A percentile compares a stretch with the other conserved stretches of the same genome.
phyloP scores from a whole-genome alignment of 2,113 vertebrate species.

The Notarius lentiginosus region DNA sequence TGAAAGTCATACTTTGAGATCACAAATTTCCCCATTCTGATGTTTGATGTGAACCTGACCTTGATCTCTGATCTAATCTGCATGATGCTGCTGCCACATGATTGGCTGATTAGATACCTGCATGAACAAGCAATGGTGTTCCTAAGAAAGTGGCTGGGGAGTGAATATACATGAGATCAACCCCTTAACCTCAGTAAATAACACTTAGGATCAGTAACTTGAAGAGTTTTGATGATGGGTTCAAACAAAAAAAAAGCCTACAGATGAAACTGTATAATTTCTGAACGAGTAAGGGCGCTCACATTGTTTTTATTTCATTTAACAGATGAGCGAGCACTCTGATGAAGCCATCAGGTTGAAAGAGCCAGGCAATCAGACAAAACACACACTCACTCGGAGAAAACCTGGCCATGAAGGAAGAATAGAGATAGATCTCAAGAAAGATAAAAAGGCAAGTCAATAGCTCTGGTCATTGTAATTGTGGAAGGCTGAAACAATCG shows the following conservation, averaged over 20 bases:
- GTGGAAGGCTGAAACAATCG: slow-evolving; percentile 53
- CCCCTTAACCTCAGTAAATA: neutral
- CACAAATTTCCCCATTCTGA: too few species aligned
- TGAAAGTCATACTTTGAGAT: too few species aligned
- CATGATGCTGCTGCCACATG: too few species aligned
- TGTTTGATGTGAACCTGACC: too few species aligned
- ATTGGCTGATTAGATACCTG: too few species aligned
- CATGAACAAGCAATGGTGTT: neutral
- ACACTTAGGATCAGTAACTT: neutral
- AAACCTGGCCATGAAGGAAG: slow-evolving; percentile 15
- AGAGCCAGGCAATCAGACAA: slow-evolving; percentile 21
- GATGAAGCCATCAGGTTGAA: slow-evolving; percentile 31
- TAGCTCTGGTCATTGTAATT: slow-evolving; percentile 47
- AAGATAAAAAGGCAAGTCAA: slow-evolving; percentile 36
- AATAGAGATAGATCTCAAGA: slow-evolving; percentile 51
- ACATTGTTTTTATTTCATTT: slow-evolving; percentile 38
- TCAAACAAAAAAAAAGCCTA: neutral
- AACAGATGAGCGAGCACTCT: slow-evolving; percentile 37
- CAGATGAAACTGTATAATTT: neutral
- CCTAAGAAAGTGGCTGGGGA: neutral
- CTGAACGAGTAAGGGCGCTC: neutral
- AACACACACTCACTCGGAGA: neutral
- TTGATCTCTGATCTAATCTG: too few species aligned
- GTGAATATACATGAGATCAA: neutral
- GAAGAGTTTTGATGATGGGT: neutral